These are phyloP conservation scores for Hydropotes inermis DNA, from an alignment of 2,113 vertebrate genomes.

Conservation along the genomic window DNA sequence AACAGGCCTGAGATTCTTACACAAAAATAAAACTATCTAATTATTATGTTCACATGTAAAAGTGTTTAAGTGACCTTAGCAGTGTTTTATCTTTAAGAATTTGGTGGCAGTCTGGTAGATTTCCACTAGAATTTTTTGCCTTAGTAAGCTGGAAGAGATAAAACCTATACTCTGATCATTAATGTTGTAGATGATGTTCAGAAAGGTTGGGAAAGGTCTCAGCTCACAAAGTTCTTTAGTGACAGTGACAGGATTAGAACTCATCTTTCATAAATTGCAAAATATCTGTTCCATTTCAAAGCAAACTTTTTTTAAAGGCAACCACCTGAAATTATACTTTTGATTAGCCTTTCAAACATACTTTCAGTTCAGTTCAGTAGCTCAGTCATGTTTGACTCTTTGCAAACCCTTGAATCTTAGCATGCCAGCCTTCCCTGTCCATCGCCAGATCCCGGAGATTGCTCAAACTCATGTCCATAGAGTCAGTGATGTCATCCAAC, in stretches of 20 bases:
- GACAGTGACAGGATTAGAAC: not conserved
- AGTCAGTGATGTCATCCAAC: not conserved
- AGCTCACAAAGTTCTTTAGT: not conserved
- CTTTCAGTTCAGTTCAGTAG: not conserved
- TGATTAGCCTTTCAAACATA: not conserved
- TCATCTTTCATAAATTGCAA: not conserved
- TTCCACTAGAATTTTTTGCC: not conserved
- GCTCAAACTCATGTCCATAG: not conserved
- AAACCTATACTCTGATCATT: not conserved
- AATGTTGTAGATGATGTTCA: not conserved
- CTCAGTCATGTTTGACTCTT: not conserved
- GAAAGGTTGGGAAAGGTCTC: not conserved
- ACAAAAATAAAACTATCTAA: not conserved
- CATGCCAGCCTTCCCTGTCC: not conserved
- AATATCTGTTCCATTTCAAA: not conserved
- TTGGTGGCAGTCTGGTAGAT: not conserved
- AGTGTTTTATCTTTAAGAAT: not conserved
- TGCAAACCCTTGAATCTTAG: not conserved
- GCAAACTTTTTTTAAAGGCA: not conserved
- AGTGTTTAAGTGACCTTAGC: not conserved
- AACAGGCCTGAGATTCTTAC: not conserved
- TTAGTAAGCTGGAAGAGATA: not conserved
- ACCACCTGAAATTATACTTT: not conserved
- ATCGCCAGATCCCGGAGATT: rapidly evolving
- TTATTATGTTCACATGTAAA: not conserved